Percentiles rank a stretch among this genome's conserved stretches.
Evolutionary conservation across 2,888 invertebrate species (phyloP).

Genomic region (Thymelicus acteon): DNA sequence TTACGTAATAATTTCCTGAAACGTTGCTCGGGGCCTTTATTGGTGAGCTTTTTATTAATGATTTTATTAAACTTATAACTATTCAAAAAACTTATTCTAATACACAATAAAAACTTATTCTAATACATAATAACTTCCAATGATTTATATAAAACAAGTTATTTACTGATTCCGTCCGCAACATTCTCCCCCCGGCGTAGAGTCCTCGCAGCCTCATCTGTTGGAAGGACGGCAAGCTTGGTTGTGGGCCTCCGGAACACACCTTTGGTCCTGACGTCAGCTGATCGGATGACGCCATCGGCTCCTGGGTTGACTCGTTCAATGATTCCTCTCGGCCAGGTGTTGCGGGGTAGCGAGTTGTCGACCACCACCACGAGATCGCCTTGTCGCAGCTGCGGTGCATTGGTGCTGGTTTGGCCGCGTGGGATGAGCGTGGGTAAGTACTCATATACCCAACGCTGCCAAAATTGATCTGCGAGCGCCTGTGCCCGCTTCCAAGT

Average conservation of each 20-base stretch:
- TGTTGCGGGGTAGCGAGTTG: too few relatives aligned
- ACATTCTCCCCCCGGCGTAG: conserved; percentile 2
- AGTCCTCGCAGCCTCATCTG: background rate
- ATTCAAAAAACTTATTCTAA: too few relatives aligned
- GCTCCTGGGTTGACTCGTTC: background rate
- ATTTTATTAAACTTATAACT: too few relatives aligned
- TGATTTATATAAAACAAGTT: too few relatives aligned
- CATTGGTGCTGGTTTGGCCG: background rate
- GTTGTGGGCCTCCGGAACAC: background rate
- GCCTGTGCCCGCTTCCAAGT: background rate
- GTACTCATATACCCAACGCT: background rate
- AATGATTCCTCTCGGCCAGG: background rate
- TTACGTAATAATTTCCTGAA: too few relatives aligned
- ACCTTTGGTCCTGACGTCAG: too few relatives aligned
- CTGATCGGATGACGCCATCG: background rate
- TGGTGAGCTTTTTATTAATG: too few relatives aligned
- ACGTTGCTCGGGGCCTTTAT: too few relatives aligned
- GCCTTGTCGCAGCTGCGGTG: background rate
- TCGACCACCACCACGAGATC: background rate
- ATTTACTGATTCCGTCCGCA: conserved; percentile 3
- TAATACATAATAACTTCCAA: too few relatives aligned
- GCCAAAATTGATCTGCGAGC: background rate
- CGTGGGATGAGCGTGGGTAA: background rate
- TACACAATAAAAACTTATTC: too few relatives aligned
- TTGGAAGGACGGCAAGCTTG: background rate